These are phyloP conservation scores for Hippoglossus stenolepis DNA, from an alignment of 2,113 vertebrate genomes.

Conservation along the genomic window DNA sequence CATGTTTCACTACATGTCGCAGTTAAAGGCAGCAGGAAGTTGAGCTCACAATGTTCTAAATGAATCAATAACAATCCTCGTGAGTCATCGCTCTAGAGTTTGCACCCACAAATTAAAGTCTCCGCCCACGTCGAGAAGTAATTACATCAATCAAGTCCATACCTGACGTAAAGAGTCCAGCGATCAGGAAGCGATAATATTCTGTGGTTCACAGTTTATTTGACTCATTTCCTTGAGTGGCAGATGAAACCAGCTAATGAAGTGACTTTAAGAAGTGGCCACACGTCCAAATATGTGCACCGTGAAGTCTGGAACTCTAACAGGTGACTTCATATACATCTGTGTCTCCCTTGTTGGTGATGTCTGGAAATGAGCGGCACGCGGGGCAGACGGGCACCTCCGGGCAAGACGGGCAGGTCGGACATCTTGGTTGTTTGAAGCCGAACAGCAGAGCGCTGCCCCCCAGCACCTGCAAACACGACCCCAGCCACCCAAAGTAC, in stretches of 20 bases:
- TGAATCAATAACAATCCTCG: not conserved
- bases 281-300: not conserved
- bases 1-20: constrained; percentile 33
- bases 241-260: constrained; percentile 13
- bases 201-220: not conserved
- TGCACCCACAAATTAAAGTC: not conserved
- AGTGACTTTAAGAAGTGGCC: not conserved
- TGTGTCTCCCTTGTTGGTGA: constrained; percentile 61
- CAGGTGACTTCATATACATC: constrained; percentile 81
- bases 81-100: constrained; percentile 27
- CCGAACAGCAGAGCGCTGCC: constrained; percentile 77
- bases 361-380: constrained; percentile 61
- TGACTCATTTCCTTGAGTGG: not conserved
- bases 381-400: constrained; percentile 58
- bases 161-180: constrained; percentile 4
- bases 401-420: constrained; percentile 58
- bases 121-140: not conserved
- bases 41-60: not conserved
- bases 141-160: constrained; percentile 16
- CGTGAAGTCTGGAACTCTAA: constrained; percentile 43
- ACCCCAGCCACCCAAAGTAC: constrained; percentile 85
- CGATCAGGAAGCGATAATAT: not conserved
- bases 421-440: constrained; percentile 74
- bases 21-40: constrained; percentile 57
- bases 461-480: constrained; percentile 81